Base-by-base conservation (phyloP, 2,888 invertebrate genomes). In the Andrena camellia region DNA sequence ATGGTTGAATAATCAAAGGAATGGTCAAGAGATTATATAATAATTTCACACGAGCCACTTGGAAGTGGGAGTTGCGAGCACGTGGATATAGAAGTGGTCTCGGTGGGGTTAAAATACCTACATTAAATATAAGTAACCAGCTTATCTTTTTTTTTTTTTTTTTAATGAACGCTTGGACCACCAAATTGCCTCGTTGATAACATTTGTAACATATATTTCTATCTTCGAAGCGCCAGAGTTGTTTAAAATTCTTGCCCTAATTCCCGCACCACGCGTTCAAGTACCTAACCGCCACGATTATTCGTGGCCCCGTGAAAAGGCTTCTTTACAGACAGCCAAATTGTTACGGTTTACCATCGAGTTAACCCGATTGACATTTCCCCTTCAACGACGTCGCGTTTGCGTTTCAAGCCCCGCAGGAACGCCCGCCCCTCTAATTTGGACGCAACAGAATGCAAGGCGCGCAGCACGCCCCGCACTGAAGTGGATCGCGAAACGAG, bases 371-470 rank as follows among this genome's bases (percentile, higher is more conserved):
- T 57, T 73, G 73, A 59, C 60, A 26, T 63, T 63, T 20, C 48
- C 33, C 26, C 68, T 76, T 63, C 33, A 68, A 31, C 76, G 67
- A 68, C 68, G 42, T 33, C 64, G 57, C 73, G 73, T 76, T 76
- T 63, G 68, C 76, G 54, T 63, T 33, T 8, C 67, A 31, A 26
- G 54, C 20, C 33, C 17, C 33, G 20, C 29, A n/a, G 35, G 26
- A 20, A 6, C 8, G 17, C 42, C 26, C 17, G 20, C 29, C 52
- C 62, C 63, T 35, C 62, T 68, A 68, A 78, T 76, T 76, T 68
- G 63, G 48, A 54, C 42, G 78, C 31, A 76, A 78, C 33, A 76
- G 68, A 78, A 63, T 68, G 76, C 62, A 42, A 50, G 52, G 29
- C 75, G 29, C 57, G 64, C 57, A 20, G 50, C 23, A 20, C 17